These are phyloP conservation scores for Furnarius figulus DNA, from an alignment of 2,113 vertebrate species.

Conservation along the genomic window DNA sequence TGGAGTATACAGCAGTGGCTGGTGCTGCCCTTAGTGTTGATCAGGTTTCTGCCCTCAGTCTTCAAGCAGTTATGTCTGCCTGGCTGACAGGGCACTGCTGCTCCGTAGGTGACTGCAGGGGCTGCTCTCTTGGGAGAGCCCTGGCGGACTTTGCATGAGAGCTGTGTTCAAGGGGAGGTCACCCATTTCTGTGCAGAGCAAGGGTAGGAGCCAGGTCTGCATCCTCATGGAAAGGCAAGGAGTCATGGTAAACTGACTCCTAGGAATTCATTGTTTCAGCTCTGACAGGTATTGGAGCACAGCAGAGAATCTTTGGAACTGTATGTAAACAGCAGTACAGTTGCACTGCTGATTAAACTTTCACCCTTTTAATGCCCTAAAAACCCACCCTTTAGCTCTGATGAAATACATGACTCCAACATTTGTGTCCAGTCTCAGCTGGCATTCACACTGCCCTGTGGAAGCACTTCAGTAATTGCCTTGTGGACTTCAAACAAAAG, in stretches of 20 bases:
- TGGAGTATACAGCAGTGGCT: neutral
- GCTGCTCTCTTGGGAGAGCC: neutral
- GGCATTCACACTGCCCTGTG: neutral
- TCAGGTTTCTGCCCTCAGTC: neutral
- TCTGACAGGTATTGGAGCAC: neutral
- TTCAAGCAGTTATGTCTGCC: neutral
- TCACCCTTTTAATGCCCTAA: neutral
- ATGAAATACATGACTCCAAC: neutral
- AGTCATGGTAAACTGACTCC: rapidly evolving
- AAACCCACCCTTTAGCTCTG: neutral
- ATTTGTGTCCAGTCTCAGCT: rapidly evolving
- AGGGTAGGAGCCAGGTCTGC: neutral
- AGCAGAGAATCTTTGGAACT: neutral
- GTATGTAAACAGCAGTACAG: neutral
- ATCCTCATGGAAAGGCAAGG: neutral
- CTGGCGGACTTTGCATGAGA: neutral
- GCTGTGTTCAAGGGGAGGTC: rapidly evolving
- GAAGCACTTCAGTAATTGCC: neutral
- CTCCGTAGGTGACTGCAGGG: neutral
- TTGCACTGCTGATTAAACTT: neutral
- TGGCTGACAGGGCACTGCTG: neutral
- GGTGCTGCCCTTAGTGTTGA: rapidly evolving
- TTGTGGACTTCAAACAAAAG: neutral
- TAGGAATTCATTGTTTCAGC: neutral
- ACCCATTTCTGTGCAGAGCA: neutral